Percentiles rank a stretch among this genome's conserved stretches.
These are phyloP conservation scores for Chloroceryle inda DNA, from an alignment of 2,797 vertebrate species.

Conservation along the genomic window DNA sequence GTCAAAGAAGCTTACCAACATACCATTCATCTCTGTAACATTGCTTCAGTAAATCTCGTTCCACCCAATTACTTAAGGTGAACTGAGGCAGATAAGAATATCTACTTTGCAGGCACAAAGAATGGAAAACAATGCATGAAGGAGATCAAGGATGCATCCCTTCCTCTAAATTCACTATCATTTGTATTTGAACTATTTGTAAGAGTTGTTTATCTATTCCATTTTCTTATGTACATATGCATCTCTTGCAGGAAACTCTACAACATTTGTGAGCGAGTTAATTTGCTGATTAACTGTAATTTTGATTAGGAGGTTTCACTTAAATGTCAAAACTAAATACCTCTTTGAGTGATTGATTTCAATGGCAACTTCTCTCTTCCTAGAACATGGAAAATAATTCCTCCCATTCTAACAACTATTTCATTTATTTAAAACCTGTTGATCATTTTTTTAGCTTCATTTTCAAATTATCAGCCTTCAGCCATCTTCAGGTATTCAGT, in stretches of 20 bases:
- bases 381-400: background rate
- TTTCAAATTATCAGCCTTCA: background rate
- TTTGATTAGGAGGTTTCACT: background rate
- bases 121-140: background rate
- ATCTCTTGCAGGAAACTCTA: background rate
- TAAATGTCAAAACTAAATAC: slow-evolving; percentile 5
- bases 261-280: background rate
- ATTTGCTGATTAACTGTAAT: background rate
- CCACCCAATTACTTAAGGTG: slow-evolving; percentile 3
- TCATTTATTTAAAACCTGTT: background rate
- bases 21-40: slow-evolving; percentile 16
- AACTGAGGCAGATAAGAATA: background rate
- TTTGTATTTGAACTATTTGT: background rate
- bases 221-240: background rate
- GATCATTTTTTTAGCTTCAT: background rate
- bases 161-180: background rate
- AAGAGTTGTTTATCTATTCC: background rate
- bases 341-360: background rate
- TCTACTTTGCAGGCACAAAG: background rate
- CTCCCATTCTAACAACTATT: background rate
- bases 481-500: background rate
- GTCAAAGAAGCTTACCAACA: slow-evolving; percentile 47
- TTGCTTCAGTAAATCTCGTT: slow-evolving; percentile 26
- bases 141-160: background rate
- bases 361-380: background rate